These are phyloP conservation scores for Brachyopa scutellaris DNA, from an alignment of 2,888 invertebrate species.

Conservation along the genomic window DNA sequence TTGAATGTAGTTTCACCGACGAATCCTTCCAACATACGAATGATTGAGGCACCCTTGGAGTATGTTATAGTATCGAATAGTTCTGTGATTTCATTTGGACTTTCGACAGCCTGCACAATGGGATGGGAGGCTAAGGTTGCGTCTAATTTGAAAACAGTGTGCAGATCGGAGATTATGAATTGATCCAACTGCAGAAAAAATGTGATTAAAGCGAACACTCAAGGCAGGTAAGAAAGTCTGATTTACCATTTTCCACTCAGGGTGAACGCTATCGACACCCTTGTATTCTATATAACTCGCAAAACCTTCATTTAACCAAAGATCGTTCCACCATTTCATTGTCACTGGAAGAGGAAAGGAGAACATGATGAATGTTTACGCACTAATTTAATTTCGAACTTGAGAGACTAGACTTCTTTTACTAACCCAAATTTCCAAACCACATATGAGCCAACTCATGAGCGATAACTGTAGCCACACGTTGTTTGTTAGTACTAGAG, in stretches of 20 bases:
- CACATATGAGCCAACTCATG: slow-evolving; percentile 98
- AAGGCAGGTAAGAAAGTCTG: no score
- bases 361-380: no score
- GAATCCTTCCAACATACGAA: slow-evolving; percentile 94
- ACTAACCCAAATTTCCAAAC: slow-evolving; percentile 92
- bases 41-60: slow-evolving; percentile 93
- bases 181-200: slow-evolving; percentile 87
- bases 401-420: no score
- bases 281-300: slow-evolving; percentile 94
- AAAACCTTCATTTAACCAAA: slow-evolving; percentile 97
- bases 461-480: slow-evolving; percentile 91
- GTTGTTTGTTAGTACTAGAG: slow-evolving; percentile 89
- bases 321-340: slow-evolving; percentile 96
- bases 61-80: slow-evolving; percentile 96
- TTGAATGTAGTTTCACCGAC: slow-evolving; percentile 87
- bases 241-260: slow-evolving; percentile 92
- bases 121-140: slow-evolving; percentile 93
- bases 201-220: neutral
- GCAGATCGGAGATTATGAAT: slow-evolving; percentile 88
- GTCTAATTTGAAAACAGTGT: slow-evolving; percentile 89
- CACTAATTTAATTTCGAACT: neutral
- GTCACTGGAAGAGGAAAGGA: slow-evolving; percentile 85
- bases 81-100: slow-evolving; percentile 94
- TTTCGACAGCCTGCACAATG: slow-evolving; percentile 91
- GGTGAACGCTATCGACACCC: slow-evolving; percentile 87